Conservation (phyloP, 2,797 vertebrate genomes). For the Chelon labrosus region DNA sequence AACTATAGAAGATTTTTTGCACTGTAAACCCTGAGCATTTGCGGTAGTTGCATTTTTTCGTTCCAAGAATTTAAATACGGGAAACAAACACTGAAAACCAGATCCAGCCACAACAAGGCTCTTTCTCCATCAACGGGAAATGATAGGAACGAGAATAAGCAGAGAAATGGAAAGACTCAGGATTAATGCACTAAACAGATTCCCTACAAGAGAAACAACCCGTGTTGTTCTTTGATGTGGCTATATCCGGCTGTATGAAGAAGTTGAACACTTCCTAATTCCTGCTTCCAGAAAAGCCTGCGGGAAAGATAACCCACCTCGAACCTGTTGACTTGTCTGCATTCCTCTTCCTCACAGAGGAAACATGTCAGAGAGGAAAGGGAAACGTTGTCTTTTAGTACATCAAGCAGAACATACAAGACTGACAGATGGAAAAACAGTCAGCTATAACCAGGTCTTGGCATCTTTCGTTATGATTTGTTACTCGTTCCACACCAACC, state of each 20-base stretch:
- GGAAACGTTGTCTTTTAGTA: not conserved
- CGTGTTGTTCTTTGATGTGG: constrained; percentile 33
- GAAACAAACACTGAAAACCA: constrained; percentile 66
- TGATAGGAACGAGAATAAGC: constrained; percentile 47
- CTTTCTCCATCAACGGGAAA: constrained; percentile 73
- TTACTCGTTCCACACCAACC: not conserved
- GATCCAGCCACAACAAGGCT: constrained; percentile 45
- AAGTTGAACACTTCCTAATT: constrained; percentile 63
- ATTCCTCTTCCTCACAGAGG: not conserved
- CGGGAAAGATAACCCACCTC: constrained; percentile 29
- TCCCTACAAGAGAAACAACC: constrained; percentile 6
- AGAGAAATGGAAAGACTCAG: constrained; percentile 17
- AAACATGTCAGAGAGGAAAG: constrained; percentile 5
- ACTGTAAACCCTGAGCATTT: constrained; percentile 1
- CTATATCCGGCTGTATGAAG: constrained; percentile 46
- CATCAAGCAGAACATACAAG: not conserved
- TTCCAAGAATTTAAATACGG: constrained; percentile 40
- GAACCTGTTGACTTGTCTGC: not conserved
- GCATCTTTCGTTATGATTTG: not conserved
- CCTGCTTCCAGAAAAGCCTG: constrained; percentile 65
- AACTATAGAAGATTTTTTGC: not conserved
- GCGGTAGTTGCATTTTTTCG: not conserved
- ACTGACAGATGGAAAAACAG: too few relatives aligned
- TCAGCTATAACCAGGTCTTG: too few relatives aligned
- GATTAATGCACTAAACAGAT: not conserved